Evolutionary conservation across 2,797 vertebrate genomes (phyloP).

Genomic region (Anableps anableps): DNA sequence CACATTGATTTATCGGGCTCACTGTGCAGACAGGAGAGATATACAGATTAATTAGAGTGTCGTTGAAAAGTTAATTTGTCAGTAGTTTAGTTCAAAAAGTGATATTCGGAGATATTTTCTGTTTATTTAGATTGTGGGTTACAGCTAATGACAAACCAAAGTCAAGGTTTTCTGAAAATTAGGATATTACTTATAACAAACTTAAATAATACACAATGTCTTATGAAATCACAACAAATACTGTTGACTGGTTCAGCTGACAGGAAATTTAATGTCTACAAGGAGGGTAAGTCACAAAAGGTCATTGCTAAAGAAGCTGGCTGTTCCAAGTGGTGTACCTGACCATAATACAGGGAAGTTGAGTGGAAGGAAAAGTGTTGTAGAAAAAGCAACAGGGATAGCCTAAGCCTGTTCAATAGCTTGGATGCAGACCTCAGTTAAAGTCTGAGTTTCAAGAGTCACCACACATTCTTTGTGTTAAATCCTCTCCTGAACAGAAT

Average conservation of each 20-base stretch:
- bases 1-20: slow-evolving; percentile 82
- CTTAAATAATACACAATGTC: not conserved
- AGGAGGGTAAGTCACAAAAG: not conserved
- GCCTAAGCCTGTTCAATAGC: not conserved
- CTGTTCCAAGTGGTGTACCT: not conserved
- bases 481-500: not conserved
- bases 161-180: not conserved
- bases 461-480: not conserved
- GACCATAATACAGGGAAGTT: not conserved
- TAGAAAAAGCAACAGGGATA: not conserved
- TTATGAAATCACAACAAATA: not conserved
- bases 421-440: not conserved
- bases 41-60: slow-evolving; percentile 34
- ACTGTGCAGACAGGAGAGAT: slow-evolving; percentile 69
- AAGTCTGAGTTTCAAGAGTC: not conserved
- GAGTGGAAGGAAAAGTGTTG: not conserved
- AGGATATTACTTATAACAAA: not conserved
- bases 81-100: not conserved
- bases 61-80: not conserved
- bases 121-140: not conserved
- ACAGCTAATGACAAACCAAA: not conserved
- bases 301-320: not conserved
- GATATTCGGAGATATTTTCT: not conserved
- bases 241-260: not conserved
- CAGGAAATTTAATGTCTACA: not conserved